Conservation (phyloP, 2,113 vertebrate genomes). For the Rhinoderma darwinii region DNA sequence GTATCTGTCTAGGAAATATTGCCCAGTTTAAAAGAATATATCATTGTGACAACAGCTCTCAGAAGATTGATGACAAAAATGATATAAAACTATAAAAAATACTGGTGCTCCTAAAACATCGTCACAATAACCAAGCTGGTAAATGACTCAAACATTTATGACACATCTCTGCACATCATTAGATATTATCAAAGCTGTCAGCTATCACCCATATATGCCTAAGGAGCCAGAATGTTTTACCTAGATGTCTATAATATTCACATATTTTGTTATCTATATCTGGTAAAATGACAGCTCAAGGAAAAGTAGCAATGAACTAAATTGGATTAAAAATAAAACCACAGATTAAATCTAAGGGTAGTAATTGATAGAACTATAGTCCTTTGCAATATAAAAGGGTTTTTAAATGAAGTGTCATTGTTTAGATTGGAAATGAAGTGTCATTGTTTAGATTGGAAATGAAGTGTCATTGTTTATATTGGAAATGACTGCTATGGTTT, state of each 20-base stretch:
- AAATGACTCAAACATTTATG: constrained; percentile 51
- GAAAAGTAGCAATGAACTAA: constrained; percentile 42
- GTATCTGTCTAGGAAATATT: constrained; percentile 14
- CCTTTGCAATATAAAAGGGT: constrained; percentile 4
- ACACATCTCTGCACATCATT: constrained; percentile 34
- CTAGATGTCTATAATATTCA: constrained; percentile 44
- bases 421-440: constrained; percentile 1
- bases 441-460: constrained; percentile 9
- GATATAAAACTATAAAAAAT: constrained; percentile 29
- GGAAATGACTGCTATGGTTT: neutral
- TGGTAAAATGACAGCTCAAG: constrained; percentile 53
- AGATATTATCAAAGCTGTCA: constrained; percentile 59
- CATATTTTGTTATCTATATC: constrained; percentile 51
- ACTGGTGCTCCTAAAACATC: constrained; percentile 27
- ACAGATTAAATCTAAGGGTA: neutral
- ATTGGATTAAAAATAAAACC: constrained; percentile 32
- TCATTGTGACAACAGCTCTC: constrained; percentile 57
- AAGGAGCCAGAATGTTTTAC: constrained; percentile 1
- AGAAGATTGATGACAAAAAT: constrained; percentile 37
- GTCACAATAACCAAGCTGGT: constrained; percentile 42
- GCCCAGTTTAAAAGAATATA: constrained; percentile 46
- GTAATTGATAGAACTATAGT: constrained; percentile 29
- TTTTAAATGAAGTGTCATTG: constrained; percentile 26
- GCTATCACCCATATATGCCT: constrained; percentile 43
- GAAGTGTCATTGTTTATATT: constrained; percentile 6